Base-by-base conservation (phyloP, 2,113 vertebrate genomes). In the Oryzias curvinotus region DNA sequence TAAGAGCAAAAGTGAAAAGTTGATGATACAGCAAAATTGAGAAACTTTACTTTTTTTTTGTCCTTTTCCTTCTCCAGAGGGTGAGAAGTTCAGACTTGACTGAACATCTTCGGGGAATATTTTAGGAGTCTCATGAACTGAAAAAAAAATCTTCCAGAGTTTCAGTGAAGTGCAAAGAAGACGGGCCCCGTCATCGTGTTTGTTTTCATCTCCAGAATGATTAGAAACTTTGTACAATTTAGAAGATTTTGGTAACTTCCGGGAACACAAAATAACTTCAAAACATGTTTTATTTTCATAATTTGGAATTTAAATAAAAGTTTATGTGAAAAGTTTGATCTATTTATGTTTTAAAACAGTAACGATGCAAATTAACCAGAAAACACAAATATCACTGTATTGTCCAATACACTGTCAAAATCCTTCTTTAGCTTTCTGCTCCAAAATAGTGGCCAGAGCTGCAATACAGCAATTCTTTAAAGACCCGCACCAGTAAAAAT, bases 91-190 rank as follows among this genome's bases (percentile, higher is more conserved):
- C 5, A 53, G 57, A 57, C n/a, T n/a, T 66, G 28, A 73, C n/a
- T 57, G 36, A 44, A 14, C 52, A 66, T 65, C 30, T 69, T 26
- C 0, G 49, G 75, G 75, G 78, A 78, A 71, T 75, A 26, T 75
- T 74, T 68, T 16, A 1, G 1, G 2, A 57, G 65, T 84, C 66
- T 73, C 45, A 48, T 83, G 78, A 78, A 49, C 19, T 13, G 28
- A 56, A 67, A 25, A 25, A 76, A 43, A 66, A 55, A 66, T 61
- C 13, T 62, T 45, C 15, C 8, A 30, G n/a, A 44, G 62, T 79
- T 73, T 64, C 64, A 58, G 6, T 4, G 5, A 66, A 61, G 67
- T 18, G 71, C 12, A 52, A 4, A 64, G 14, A 17, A 61, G 25
- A 43, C 10, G 41, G 30, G 1, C 52, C 57, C 28, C 6, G 5